Evolutionary conservation across 2,113 vertebrate genomes (phyloP).

Genomic region (Carassius auratus): DNA sequence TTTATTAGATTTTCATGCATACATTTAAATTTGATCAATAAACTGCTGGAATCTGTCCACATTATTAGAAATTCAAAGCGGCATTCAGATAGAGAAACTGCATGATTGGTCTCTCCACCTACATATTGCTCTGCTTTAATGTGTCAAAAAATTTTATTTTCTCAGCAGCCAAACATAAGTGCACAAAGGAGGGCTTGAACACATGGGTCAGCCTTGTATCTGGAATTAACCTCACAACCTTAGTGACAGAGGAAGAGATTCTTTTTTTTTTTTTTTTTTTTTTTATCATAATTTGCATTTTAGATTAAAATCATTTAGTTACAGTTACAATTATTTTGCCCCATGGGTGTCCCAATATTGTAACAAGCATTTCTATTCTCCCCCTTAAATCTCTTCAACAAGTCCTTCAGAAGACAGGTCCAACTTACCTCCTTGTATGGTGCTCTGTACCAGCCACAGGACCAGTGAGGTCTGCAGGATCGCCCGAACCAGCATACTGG

Average conservation of each 20-base stretch:
- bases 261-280: no score
- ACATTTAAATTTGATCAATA: background rate
- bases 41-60: background rate
- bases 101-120: background rate
- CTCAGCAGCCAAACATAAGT: background rate
- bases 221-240: background rate
- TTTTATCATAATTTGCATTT: background rate
- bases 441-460: conserved; percentile 72
- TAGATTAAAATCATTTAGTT: background rate
- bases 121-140: background rate
- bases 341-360: background rate
- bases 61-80: background rate
- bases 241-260: background rate
- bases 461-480: conserved; percentile 75
- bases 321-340: background rate
- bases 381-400: background rate
- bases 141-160: background rate
- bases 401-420: background rate
- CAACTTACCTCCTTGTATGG: conserved; percentile 75
- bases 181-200: background rate
- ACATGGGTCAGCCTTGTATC: background rate
- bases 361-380: background rate
- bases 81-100: background rate
- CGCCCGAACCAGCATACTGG: conserved; percentile 69
- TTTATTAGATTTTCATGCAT: background rate